Base-by-base conservation (phyloP, 2,797 vertebrate genomes). In the Neosilurus hyrtlii region DNA sequence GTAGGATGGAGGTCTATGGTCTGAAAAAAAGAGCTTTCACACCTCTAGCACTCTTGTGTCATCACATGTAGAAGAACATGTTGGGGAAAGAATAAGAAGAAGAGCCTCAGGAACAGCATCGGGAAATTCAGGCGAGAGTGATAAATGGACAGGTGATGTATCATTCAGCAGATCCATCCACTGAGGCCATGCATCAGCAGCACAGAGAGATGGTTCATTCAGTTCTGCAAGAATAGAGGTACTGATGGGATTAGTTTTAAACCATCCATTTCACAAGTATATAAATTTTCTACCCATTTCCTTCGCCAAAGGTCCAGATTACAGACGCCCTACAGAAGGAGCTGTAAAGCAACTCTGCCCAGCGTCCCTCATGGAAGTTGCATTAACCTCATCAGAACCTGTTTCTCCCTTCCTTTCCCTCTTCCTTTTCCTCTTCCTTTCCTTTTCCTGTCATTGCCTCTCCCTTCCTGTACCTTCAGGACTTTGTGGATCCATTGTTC, bases 131-230 rank as follows among this genome's bases (percentile, higher is more conserved):
- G 61, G 43, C 8, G 11, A 37, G n/a, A 82, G 81, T 72, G 87
- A 88, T 88, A 86, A 91, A 91, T 86, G 88, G 93, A 93, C 93
- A 93, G 93, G 92, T 84, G 91, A 94, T 94, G 91, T 92, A 93
- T 94, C 93, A 93, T 93, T 92, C 92, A 91, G 90, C 89, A 90
- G 74, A 89, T 30, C 37, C 78, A 86, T 89, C 91, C 89, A 0
- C 84, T 10, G 90, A 91, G 91, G 88, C 87, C 85, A 83, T 75
- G 88, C 90, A 89, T 92, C 92, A 92, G 89, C 88, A 90, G 90
- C 91, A 89, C 90, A 89, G 89, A 91, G 93, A 92, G 93, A 92
- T 30, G 30, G 30, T 30, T 30, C 30, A 30, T 30, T 30, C 30
- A 30, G 30, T 30, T 30, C 30, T 30, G 30, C 30, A 30, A 30